Conservation (phyloP, 1,140 invertebrate species). For the Trachymyrmex septentrionalis region DNA sequence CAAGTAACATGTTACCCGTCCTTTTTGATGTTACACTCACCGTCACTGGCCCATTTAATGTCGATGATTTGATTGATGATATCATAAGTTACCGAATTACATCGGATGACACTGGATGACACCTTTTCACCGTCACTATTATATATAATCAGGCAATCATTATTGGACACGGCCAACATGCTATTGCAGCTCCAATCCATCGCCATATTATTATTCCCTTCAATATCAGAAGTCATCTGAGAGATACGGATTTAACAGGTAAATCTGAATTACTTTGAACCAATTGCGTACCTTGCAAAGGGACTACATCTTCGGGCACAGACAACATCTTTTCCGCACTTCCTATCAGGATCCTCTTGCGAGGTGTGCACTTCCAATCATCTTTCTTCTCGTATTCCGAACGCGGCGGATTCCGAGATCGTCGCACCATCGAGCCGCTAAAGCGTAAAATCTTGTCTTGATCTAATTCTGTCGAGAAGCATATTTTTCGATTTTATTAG, state of each 20-base stretch:
- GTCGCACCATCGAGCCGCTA: background rate
- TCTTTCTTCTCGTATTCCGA: background rate
- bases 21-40: conserved; percentile 42
- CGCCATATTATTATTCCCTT: background rate
- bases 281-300: conserved; percentile 9
- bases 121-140: background rate
- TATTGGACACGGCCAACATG: conserved; percentile 53
- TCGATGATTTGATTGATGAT: background rate
- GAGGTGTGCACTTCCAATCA: conserved; percentile 64
- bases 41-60: conserved; percentile 76
- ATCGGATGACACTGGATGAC: background rate
- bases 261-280: background rate
- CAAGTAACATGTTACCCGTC: no score
- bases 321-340: conserved; percentile 8
- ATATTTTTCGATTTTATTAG: background rate
- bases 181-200: conserved; percentile 78
- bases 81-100: no score
- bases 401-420: background rate
- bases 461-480: background rate
- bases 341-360: conserved; percentile 54
- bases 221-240: background rate
- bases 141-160: conserved; percentile 47
- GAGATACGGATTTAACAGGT: background rate
- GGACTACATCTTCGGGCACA: background rate
- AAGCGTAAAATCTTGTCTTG: conserved; percentile 28